A percentile compares a stretch with the other conserved stretches of the same genome.
phyloP scores from a whole-genome alignment of 2,797 vertebrate genomes.

The Micropoecilia bifurca region DNA sequence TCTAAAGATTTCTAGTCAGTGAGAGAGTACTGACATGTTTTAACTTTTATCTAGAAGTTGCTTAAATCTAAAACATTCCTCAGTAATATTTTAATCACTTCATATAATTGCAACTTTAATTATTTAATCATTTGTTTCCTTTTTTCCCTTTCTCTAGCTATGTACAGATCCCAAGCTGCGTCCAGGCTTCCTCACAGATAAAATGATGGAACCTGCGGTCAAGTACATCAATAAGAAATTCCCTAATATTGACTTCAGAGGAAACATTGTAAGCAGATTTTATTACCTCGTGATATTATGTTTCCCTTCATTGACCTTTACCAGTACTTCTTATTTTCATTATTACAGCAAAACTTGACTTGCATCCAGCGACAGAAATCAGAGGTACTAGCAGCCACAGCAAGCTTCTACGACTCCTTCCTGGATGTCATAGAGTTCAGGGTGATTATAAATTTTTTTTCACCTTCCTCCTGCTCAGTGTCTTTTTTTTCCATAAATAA shows the following conservation, averaged over 20 bases:
- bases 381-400: slow-evolving; percentile 80
- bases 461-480: background rate
- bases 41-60: background rate
- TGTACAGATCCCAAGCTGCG: slow-evolving; percentile 84
- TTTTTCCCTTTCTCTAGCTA: slow-evolving; percentile 45
- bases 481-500: background rate
- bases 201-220: slow-evolving; percentile 88
- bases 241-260: slow-evolving; percentile 89
- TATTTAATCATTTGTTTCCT: background rate
- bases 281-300: background rate
- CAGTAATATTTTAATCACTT: background rate
- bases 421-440: slow-evolving; percentile 95
- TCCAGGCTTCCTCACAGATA: slow-evolving; percentile 84
- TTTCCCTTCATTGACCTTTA: background rate
- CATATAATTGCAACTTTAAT: background rate
- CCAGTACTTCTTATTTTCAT: background rate
- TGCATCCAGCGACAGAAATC: slow-evolving; percentile 89
- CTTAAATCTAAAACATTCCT: background rate
- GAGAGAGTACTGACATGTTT: background rate
- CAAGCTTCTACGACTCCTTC: slow-evolving; percentile 90
- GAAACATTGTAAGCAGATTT: slow-evolving; percentile 72
- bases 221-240: slow-evolving; percentile 96
- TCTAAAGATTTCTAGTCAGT: background rate
- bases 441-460: slow-evolving; percentile 76
- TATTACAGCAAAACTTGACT: slow-evolving; percentile 87